Evolutionary conservation across 2,113 vertebrate species (phyloP), one percentile per base, ranked within the genome.

Genomic region (Hippocampus guttulatus): DNA sequence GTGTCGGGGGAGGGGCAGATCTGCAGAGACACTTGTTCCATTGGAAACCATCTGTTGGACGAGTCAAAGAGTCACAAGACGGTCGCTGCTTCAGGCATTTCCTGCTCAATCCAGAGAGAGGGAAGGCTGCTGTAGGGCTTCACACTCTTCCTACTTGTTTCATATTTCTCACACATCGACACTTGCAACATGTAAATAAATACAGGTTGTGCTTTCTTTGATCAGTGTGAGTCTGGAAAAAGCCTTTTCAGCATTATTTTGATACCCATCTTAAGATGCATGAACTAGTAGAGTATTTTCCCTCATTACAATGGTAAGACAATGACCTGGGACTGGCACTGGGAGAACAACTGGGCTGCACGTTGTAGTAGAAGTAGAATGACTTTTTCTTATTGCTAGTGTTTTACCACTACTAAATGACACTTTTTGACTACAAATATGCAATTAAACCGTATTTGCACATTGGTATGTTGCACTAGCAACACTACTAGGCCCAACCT

Each of bases 1-100:
- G 75, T 40, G 71, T 23, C 73, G 83, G 82, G 84, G 80, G 68
- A 74, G 85, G 81, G 75, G 75, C 51, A 75, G 79, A 81, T 82
- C 74, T 88, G 75, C 79, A 84, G 81, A 87, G 88, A 91, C 86
- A 91, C 91, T 89, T 89, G 85, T 86, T 90, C 89, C 86, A 85
- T 84, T 90, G 84, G 90, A 92, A 93, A 92, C 84, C 91, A 91
- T 87, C 89, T 87, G 87, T 89, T 91, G 88, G 84, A 89, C 87
- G 88, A 91, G 73, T 90, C 85, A 91, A 88, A 86, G 84, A 94
- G 83, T 93, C 92, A 93, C 84, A 91, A 87, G 84, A 81, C 89
- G 88, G 79, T 85, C 84, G 88, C 88, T 79, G 86, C 86, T 89
- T 81, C 87, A 92, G 90, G 89, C 89, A 90, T 92, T 93, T 92